Base-by-base conservation (phyloP, 2,797 vertebrate species). In the Gila robusta region DNA sequence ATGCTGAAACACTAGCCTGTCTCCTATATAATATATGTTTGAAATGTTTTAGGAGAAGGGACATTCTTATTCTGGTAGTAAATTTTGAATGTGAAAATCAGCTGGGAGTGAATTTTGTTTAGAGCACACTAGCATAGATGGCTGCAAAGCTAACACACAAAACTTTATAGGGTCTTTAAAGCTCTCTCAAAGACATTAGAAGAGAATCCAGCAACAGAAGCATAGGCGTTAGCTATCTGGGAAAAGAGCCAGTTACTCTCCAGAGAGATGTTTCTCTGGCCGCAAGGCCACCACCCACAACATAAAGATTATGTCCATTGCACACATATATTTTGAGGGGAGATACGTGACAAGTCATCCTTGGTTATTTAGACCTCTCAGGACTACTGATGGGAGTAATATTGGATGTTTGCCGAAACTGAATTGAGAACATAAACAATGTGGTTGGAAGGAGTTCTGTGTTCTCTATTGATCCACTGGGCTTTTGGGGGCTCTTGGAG, bases 221-320 rank as follows among this genome's bases (percentile, higher is more conserved):
- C 37, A n/a, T 47, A 32, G 19, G 32, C 4, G 7, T 73, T 52
- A 23, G 70, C 69, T 82, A 3, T 6, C 39, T 62, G 39, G 35
- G 21, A 39, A 56, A 77, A 56, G 21, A n/a, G 21, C 74, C 32
- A 56, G n/a, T 59, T 77, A 4, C 32, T 77, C 74, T 77, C 32
- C 19, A 47, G 11, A 19, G 54, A 62, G 17, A 32, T 6, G 3
- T 26, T 77, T 56, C 69, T 44, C n/a, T 47, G 54, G 37, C 52
- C 32, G 28, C 4, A 16, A 44, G 54, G 52, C 26, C 52, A 47
- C 52, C 52, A 59, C 21, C 32, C 52, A 62, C 71, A 32, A 59
- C 69, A 82, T 72, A 59, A 72, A 62, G 70, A 59, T 59, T 35
- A 78, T 78, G n/a, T 82, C 37, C 39, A 62, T 11, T 72, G 23